phyloP scores from a whole-genome alignment of 1,140 invertebrate species.

The Ruditapes philippinarum region DNA sequence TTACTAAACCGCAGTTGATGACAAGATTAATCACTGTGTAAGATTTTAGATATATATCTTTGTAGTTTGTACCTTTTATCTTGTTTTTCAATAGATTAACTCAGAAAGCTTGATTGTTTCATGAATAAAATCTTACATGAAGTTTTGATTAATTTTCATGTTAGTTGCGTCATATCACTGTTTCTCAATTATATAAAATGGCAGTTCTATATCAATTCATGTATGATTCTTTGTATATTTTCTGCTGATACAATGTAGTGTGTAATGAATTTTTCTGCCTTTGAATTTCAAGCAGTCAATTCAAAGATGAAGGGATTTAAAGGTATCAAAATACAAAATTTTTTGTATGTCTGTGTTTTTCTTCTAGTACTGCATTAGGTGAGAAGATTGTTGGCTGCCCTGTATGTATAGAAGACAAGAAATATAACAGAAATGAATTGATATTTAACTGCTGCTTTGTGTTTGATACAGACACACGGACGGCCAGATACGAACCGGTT shows the following conservation, averaged over 20 bases:
- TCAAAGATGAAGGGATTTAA: too few relatives aligned
- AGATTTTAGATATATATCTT: conserved; percentile 88
- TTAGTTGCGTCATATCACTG: too few relatives aligned
- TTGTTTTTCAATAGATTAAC: too few relatives aligned
- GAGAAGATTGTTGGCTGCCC: conserved; percentile 98
- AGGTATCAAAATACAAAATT: neutral
- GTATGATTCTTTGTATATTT: too few relatives aligned
- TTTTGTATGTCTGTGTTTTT: neutral
- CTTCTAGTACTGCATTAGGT: conserved; percentile 91
- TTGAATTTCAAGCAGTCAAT: too few relatives aligned
- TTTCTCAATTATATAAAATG: too few relatives aligned
- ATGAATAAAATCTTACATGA: too few relatives aligned
- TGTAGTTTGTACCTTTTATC: too few relatives aligned
- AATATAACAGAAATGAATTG: conserved; percentile 96
- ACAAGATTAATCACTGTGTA: conserved; percentile 96
- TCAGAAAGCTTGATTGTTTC: too few relatives aligned
- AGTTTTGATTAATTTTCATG: too few relatives aligned
- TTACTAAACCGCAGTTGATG: conserved; percentile 96
- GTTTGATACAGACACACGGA: conserved; percentile 90
- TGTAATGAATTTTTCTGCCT: neutral
- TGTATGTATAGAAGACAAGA: conserved; percentile 94
- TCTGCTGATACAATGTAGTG: too few relatives aligned
- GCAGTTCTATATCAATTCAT: too few relatives aligned
- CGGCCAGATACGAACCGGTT: conserved; percentile 96
- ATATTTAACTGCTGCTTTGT: conserved; percentile 99